Conservation (phyloP, 53 echinoderm and acorn worm species). For the Temnopleurus reevesii region DNA sequence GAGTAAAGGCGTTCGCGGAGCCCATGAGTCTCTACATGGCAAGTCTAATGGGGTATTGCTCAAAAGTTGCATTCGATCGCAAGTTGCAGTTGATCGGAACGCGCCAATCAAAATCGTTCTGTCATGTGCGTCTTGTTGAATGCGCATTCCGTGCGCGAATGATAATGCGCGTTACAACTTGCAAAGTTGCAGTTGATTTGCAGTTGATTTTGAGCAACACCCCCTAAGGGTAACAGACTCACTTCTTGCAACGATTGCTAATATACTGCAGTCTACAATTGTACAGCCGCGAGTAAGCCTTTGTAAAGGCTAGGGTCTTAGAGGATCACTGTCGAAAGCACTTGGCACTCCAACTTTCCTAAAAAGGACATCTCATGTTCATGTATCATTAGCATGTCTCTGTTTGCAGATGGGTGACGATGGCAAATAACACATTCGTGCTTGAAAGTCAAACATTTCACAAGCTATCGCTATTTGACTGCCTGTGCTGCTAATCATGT, state of each 20-base stretch:
- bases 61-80: no score
- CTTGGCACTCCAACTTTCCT: neutral
- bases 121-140: no score
- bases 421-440: constrained; percentile 7
- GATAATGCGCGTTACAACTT: neutral
- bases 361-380: neutral
- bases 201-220: neutral
- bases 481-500: neutral
- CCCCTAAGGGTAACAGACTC: neutral
- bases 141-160: neutral
- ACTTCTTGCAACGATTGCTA: neutral
- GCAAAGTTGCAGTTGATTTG: neutral
- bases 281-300: no score
- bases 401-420: neutral
- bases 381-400: neutral
- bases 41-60: no score
- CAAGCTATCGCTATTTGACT: neutral
- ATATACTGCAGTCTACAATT: no score
- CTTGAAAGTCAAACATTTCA: neutral
- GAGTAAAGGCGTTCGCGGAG: no score
- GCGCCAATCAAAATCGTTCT: no score
- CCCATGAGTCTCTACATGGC: no score
- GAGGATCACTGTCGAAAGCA: neutral
- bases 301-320: no score
- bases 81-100: no score